Conservation (phyloP, 92 coral and sea anemone species). For the Nematostella vectensis region DNA sequence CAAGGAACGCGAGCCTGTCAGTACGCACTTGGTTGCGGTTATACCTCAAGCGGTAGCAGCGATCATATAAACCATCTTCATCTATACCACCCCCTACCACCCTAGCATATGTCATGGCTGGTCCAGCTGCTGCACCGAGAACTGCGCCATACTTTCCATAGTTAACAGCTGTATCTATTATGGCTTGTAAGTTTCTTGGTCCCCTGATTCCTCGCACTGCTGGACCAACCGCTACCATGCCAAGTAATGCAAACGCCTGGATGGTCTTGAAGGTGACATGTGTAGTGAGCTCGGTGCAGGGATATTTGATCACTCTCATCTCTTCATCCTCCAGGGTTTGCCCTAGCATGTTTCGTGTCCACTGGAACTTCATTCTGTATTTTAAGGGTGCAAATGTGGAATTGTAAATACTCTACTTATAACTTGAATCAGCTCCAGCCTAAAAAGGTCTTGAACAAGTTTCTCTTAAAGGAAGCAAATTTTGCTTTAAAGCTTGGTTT, state of each 20-base stretch:
- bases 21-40: conserved; percentile 62
- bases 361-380: conserved; percentile 36
- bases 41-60: conserved; percentile 55
- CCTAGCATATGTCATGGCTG: conserved; percentile 41
- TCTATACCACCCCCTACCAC: conserved; percentile 33
- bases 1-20: conserved; percentile 43
- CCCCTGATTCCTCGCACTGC: conserved; percentile 37
- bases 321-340: conserved; percentile 50
- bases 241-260: conserved; percentile 53
- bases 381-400: too few species aligned
- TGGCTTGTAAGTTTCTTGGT: conserved; percentile 40
- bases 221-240: conserved; percentile 52
- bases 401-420: too few species aligned
- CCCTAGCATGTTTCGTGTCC: conserved; percentile 52
- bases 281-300: conserved; percentile 26
- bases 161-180: conserved; percentile 41
- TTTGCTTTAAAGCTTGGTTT: too few species aligned
- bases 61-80: conserved; percentile 56
- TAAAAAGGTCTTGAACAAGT: too few species aligned
- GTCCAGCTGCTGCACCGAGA: conserved; percentile 46
- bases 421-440: too few species aligned
- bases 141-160: conserved; percentile 50
- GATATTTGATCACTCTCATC: conserved; percentile 38
- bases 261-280: conserved; percentile 59
- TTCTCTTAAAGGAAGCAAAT: too few species aligned